Base-by-base conservation (phyloP, 1,140 invertebrate species). In the Tribolium madens region DNA sequence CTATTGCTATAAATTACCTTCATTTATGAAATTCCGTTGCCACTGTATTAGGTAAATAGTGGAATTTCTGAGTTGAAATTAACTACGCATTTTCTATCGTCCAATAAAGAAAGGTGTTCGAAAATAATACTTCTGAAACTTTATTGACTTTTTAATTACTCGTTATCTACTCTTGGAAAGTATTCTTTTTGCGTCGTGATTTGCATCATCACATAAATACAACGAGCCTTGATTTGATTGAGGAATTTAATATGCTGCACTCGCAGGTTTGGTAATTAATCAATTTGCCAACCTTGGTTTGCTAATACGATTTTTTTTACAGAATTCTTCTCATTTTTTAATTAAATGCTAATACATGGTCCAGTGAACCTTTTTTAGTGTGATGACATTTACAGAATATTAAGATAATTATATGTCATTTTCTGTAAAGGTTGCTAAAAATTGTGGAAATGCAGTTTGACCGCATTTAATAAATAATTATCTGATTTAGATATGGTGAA, bases 351-450 rank as follows among this genome's bases (percentile, higher is more conserved):
- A 33, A 64, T 57, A 18, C 52, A 33, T 64, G 57, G 57, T 64
- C 57, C 57, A 64, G 14, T 33, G 57, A 64, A 64, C 57, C 31
- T 64, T 64, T 64, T 64, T 64, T 33, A 13, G 57, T 50, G 15
- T 33, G 57, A 64, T 64, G 57, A 33, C 57, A 33, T 64, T 64
- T 64, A 18, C n/a, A 5, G 57, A n/a, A 14, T 33, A 64, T 64
- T 64, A 64, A 64, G 14, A 64, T 64, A 64, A 64, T 64, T 64
- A 64, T 13, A 64, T 64, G 57, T 64, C 57, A 64, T 64, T 64
- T 64, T 64, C 14, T 64, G 3, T 12, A 64, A 33, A 64, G 57
- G 57, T 33, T 64, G 26, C n/a, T 64, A 13, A 64, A 64, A 57
- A 64, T 64, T 60, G n/a, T 26, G 53, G 53, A 13, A 12, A 52